phyloP scores from a whole-genome alignment of 2,113 vertebrate genomes.

The Ardeotis arabs region DNA sequence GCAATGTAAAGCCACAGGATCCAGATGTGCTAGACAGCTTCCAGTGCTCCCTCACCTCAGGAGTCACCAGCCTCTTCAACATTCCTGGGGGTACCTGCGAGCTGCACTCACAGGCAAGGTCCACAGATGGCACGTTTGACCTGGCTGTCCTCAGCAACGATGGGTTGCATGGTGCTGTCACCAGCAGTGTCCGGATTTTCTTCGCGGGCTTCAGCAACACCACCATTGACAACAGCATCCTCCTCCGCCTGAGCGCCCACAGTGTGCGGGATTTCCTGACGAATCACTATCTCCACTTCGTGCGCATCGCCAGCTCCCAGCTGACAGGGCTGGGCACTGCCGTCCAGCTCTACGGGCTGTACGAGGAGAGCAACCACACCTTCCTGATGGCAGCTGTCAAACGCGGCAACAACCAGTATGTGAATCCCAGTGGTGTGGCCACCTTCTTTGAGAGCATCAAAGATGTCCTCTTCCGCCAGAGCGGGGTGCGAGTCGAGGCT shows the following conservation, averaged over 20 bases:
- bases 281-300: constrained; percentile 92
- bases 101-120: constrained; percentile 86
- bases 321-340: constrained; percentile 89
- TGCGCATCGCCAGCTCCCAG: constrained; percentile 90
- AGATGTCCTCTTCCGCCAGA: constrained; percentile 89
- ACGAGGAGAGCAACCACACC: constrained; percentile 88
- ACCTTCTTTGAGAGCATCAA: constrained; percentile 98
- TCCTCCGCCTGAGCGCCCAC: constrained; percentile 85
- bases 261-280: constrained; percentile 85
- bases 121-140: constrained; percentile 90
- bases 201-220: constrained; percentile 87
- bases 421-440: constrained; percentile 90
- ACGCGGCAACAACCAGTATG: constrained; percentile 85
- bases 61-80: constrained; percentile 87
- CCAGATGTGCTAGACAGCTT: constrained; percentile 92
- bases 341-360: constrained; percentile 87
- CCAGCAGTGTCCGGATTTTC: constrained; percentile 85
- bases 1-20: constrained; percentile 90
- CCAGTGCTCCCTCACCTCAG: constrained; percentile 89
- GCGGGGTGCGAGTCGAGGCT: constrained; percentile 88
- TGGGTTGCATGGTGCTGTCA: constrained; percentile 86
- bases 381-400: constrained; percentile 91
- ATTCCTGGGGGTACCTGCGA: constrained; percentile 87
- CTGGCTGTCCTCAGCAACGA: constrained; percentile 87
- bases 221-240: constrained; percentile 93